Percentiles rank a stretch among this genome's conserved stretches.
Evolutionary conservation across 2,888 invertebrate species (phyloP).

Genomic region (Agonopterix heracliana): DNA sequence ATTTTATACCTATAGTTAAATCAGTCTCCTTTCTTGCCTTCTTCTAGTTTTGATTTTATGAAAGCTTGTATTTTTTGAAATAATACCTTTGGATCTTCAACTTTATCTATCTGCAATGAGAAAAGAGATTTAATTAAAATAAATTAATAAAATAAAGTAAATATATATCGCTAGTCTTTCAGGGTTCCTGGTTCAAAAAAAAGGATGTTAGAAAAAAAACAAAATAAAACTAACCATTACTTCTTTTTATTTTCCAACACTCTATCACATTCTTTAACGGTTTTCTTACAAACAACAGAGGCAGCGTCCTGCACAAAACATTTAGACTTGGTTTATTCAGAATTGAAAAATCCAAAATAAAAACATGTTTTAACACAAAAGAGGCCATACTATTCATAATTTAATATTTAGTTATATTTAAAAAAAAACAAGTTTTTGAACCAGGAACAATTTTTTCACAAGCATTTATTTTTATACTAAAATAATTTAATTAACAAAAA

Average conservation of each 20-base stretch:
- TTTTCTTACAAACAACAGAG: constrained; percentile 42
- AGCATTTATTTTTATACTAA: too few relatives aligned
- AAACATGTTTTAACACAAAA: constrained; percentile 21
- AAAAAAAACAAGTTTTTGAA: constrained; percentile 31
- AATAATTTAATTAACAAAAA: too few relatives aligned
- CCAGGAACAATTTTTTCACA: constrained; percentile 37
- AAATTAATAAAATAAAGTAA: constrained; percentile 1
- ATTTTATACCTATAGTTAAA: constrained; percentile 18
- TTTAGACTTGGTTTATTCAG: too few relatives aligned
- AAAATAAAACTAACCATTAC: constrained; percentile 54
- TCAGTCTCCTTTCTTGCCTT: constrained; percentile 30
- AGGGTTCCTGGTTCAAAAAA: constrained; percentile 18
- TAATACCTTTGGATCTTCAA: constrained; percentile 87
- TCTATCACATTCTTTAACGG: constrained; percentile 42
- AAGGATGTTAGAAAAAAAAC: constrained; percentile 14
- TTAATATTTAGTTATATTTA: not conserved
- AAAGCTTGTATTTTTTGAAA: constrained; percentile 82
- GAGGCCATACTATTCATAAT: constrained; percentile 32
- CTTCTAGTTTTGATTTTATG: constrained; percentile 79
- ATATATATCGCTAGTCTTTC: not conserved
- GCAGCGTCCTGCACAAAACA: constrained; percentile 39
- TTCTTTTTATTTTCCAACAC: constrained; percentile 29
- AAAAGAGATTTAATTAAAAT: constrained; percentile 9
- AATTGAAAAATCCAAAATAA: constrained; percentile 26
- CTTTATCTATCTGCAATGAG: constrained; percentile 83